phyloP scores from a whole-genome alignment of 2,113 vertebrate species.

The Peromyscus leucopus region DNA sequence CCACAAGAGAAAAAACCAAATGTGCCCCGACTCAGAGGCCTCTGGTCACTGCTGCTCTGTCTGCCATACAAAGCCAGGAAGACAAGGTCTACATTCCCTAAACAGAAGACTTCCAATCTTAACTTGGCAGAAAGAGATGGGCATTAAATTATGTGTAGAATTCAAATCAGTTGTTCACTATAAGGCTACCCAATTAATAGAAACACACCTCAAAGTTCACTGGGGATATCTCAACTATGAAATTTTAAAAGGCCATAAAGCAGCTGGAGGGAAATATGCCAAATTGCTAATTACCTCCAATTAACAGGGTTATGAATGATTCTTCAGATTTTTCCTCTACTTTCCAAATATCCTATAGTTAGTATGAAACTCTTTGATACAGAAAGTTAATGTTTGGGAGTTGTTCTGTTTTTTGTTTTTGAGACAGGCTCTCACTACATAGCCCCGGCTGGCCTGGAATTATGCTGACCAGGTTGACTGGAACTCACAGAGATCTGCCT shows the following conservation, averaged over 20 bases:
- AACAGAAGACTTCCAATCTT: neutral
- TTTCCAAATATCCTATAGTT: conserved; percentile 48
- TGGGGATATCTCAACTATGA: conserved; percentile 24
- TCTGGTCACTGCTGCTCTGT: neutral
- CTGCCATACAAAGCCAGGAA: conserved; percentile 4
- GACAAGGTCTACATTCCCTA: conserved; percentile 14
- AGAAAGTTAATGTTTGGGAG: neutral
- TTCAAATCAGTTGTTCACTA: conserved; percentile 63
- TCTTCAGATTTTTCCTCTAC: conserved; percentile 19
- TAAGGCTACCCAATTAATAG: conserved; percentile 46
- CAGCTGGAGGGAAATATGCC: conserved; percentile 54
- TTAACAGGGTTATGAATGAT: conserved; percentile 38
- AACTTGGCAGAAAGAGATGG: conserved; percentile 40
- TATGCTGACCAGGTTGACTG: neutral
- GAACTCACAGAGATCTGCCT: neutral
- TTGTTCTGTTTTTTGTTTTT: neutral
- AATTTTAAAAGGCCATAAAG: conserved; percentile 64
- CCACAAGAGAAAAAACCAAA: neutral
- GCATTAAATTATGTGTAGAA: conserved; percentile 58
- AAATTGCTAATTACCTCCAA: conserved; percentile 62
- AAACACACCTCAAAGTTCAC: conserved; percentile 57
- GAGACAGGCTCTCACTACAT: neutral
- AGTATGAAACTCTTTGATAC: conserved; percentile 30
- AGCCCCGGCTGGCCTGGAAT: neutral
- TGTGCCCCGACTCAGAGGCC: neutral